A percentile compares a stretch with the other conserved stretches of the same genome.
These are phyloP conservation scores for Meriones psammophilus DNA, from an alignment of 2,797 vertebrate genomes.

Conservation along the genomic window DNA sequence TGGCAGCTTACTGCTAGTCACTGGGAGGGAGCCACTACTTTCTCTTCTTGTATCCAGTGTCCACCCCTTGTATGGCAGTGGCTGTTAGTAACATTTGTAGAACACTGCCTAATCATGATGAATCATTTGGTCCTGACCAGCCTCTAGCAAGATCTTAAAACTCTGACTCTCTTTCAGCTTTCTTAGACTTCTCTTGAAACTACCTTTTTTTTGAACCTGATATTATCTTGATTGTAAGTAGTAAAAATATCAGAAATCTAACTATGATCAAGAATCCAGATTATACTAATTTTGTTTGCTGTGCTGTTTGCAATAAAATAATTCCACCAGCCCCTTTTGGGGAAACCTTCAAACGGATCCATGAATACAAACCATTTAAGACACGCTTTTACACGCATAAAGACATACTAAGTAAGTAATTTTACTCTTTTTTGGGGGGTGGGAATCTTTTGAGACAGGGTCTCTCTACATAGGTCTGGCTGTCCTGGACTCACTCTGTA, in stretches of 20 bases:
- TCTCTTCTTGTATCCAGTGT: background rate
- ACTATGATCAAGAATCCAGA: conserved; percentile 83
- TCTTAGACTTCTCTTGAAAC: conserved; percentile 65
- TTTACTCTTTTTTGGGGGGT: background rate
- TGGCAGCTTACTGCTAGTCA: conserved; percentile 44
- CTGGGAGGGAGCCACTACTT: conserved; percentile 20
- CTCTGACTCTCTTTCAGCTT: conserved; percentile 10
- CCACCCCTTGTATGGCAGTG: conserved; percentile 34
- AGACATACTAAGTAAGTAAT: conserved; percentile 84
- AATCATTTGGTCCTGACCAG: conserved; percentile 18
- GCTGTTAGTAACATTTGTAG: conserved; percentile 52
- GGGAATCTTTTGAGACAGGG: background rate
- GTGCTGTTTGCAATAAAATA: conserved; percentile 85
- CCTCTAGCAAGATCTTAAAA: conserved; percentile 64
- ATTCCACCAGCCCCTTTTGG: conserved; percentile 79
- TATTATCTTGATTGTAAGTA: conserved; percentile 52
- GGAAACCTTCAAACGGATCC: conserved; percentile 78
- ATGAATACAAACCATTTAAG: conserved; percentile 85
- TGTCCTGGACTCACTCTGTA: background rate
- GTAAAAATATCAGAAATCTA: conserved; percentile 55
- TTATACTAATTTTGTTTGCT: conserved; percentile 86
- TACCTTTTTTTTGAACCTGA: background rate
- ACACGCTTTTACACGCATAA: conserved; percentile 84
- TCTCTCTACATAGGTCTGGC: background rate
- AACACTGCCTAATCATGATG: conserved; percentile 43